phyloP scores from a whole-genome alignment of 2,888 invertebrate species.

The Lucinisca nassula region DNA sequence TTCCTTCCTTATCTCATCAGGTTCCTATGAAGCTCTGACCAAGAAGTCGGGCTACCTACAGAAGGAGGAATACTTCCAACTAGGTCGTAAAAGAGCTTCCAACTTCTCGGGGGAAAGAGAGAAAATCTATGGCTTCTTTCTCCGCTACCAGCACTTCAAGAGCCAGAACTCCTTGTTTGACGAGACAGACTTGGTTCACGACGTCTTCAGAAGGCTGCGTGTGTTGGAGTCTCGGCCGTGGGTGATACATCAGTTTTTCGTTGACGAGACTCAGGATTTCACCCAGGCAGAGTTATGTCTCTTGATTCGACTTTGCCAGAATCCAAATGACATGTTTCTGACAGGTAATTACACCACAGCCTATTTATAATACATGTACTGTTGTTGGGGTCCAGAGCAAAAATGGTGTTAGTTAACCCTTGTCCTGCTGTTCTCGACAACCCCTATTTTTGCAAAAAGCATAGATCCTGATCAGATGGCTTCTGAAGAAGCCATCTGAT shows the following conservation, averaged over 20 bases:
- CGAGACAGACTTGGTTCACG: constrained; percentile 78
- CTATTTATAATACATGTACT: too few species aligned
- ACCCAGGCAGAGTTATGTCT: constrained; percentile 85
- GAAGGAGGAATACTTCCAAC: constrained; percentile 72
- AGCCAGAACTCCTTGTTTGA: constrained; percentile 76
- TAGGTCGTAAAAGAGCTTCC: constrained; percentile 80
- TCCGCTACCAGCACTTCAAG: constrained; percentile 73
- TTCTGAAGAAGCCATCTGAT: too few species aligned
- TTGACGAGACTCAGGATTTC: constrained; percentile 86
- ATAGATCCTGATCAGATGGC: too few species aligned
- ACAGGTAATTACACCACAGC: constrained; percentile 74
- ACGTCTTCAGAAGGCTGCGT: constrained; percentile 66
- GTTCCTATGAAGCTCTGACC: constrained; percentile 79
- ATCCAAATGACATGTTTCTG: constrained; percentile 84
- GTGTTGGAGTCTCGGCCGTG: constrained; percentile 53
- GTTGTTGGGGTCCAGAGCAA: too few species aligned
- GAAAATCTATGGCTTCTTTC: constrained; percentile 73
- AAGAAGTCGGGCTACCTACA: constrained; percentile 68
- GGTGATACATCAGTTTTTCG: constrained; percentile 81
- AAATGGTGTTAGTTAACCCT: too few species aligned
- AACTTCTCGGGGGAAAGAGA: constrained; percentile 78
- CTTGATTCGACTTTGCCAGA: constrained; percentile 78
- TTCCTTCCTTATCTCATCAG: too few species aligned
- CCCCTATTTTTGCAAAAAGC: too few species aligned
- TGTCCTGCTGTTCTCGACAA: too few species aligned